These are phyloP conservation scores for Conus ventricosus DNA, from an alignment of 1,140 invertebrate species.

Conservation along the genomic window DNA sequence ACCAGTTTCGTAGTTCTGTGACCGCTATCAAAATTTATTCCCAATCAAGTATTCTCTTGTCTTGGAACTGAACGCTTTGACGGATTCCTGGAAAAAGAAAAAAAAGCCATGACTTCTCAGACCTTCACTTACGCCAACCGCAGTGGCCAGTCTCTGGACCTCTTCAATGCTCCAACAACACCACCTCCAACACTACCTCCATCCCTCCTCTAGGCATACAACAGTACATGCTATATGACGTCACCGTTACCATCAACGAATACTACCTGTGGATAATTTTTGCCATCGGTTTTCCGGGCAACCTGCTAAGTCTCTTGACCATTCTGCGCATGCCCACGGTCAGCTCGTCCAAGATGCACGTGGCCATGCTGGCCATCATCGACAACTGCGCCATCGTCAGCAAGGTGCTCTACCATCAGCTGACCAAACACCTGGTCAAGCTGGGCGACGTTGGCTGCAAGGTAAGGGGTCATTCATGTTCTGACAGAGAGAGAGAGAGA, in stretches of 20 bases:
- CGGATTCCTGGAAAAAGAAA: no score
- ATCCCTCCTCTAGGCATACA: neutral
- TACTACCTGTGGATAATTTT: slow-evolving; percentile 62
- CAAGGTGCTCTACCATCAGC: slow-evolving; percentile 54
- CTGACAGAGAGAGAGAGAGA: no score
- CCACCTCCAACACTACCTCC: neutral
- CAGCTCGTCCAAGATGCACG: slow-evolving; percentile 59
- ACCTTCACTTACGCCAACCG: neutral
- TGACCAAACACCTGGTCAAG: slow-evolving; percentile 47
- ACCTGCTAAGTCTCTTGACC: slow-evolving; percentile 57
- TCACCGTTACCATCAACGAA: slow-evolving; percentile 47
- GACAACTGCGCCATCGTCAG: slow-evolving; percentile 49
- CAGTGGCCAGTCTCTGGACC: neutral
- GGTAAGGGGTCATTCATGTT: neutral
- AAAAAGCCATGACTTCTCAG: neutral
- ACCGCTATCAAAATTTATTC: no score
- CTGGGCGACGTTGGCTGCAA: slow-evolving; percentile 53
- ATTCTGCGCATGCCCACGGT: slow-evolving; percentile 57
- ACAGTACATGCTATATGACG: slow-evolving; percentile 35
- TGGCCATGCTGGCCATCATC: slow-evolving; percentile 52
- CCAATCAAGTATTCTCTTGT: no score
- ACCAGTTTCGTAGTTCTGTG: no score
- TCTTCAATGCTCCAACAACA: neutral
- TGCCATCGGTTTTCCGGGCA: slow-evolving; percentile 62
- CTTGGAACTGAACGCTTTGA: no score